phyloP scores from a whole-genome alignment of 2,888 invertebrate species.

The Hipparchia sbordonii region DNA sequence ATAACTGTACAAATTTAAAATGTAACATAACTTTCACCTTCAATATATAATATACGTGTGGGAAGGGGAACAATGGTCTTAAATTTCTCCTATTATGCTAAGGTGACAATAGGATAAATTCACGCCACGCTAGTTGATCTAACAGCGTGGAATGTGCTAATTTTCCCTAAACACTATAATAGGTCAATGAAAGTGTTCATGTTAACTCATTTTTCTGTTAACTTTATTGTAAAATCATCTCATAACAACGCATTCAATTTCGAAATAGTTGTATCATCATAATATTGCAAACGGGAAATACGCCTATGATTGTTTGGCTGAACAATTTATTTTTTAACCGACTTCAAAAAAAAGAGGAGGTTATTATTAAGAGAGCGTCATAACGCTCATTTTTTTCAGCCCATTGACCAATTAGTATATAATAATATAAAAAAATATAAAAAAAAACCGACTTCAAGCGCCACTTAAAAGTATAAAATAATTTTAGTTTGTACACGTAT shows the following conservation, averaged over 20 bases:
- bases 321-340: background rate
- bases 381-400: background rate
- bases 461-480: too few relatives aligned
- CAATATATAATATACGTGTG: constrained; percentile 55
- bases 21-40: constrained; percentile 42
- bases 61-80: constrained; percentile 59
- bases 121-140: constrained; percentile 47
- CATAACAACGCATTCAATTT: background rate
- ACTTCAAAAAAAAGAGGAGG: too few relatives aligned
- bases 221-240: background rate
- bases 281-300: background rate
- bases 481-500: too few relatives aligned
- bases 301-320: background rate
- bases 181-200: constrained; percentile 22
- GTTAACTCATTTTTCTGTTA: constrained; percentile 12
- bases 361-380: too few relatives aligned
- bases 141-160: constrained; percentile 49
- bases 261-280: constrained; percentile 18
- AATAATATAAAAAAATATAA: background rate
- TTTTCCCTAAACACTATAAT: constrained; percentile 32
- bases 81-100: constrained; percentile 56
- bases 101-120: constrained; percentile 59
- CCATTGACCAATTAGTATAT: too few relatives aligned
- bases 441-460: too few relatives aligned
- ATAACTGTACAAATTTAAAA: constrained; percentile 41